phyloP scores from a whole-genome alignment of 2,797 vertebrate genomes.

The Microctenopoma steveboyesi region DNA sequence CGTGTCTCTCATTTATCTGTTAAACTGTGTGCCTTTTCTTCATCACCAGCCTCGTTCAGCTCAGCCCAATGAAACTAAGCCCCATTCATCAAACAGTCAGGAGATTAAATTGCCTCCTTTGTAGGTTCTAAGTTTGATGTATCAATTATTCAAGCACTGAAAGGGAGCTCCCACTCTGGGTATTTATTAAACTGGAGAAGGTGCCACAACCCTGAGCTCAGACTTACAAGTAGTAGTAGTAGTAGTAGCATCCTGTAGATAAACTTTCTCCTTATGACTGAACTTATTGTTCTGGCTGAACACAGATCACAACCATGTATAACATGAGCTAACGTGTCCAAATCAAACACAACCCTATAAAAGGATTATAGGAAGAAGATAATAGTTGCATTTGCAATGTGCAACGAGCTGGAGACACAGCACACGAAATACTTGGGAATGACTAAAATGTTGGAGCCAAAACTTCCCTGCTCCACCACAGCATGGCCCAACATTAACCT shows the following conservation, averaged over 20 bases:
- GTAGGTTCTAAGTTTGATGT: slow-evolving; percentile 77
- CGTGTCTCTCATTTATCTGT: slow-evolving; percentile 48
- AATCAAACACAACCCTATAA: background rate
- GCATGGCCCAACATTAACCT: slow-evolving; percentile 35
- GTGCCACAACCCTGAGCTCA: slow-evolving; percentile 70
- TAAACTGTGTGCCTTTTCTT: slow-evolving; percentile 58
- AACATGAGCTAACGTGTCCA: background rate
- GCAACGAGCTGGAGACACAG: background rate
- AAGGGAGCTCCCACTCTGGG: slow-evolving; percentile 77
- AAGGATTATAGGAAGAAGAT: background rate
- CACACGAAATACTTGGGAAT: slow-evolving; percentile 1
- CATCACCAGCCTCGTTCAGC: slow-evolving; percentile 58
- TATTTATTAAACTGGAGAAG: slow-evolving; percentile 72
- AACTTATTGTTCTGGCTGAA: slow-evolving; percentile 31
- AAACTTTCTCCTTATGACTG: slow-evolving; percentile 50
- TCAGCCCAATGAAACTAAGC: slow-evolving; percentile 69
- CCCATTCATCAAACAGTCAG: slow-evolving; percentile 80
- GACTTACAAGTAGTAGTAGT: slow-evolving; percentile 41
- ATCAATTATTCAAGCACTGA: slow-evolving; percentile 82
- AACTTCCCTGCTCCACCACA: slow-evolving; percentile 14
- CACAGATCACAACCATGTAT: slow-evolving; percentile 39
- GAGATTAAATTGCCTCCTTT: slow-evolving; percentile 84
- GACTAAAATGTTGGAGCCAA: slow-evolving; percentile 7
- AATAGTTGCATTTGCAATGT: background rate
- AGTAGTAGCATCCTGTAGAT: slow-evolving; percentile 48